phyloP scores from a whole-genome alignment of 1,140 invertebrate genomes.

The Proctacanthus coquilletti region DNA sequence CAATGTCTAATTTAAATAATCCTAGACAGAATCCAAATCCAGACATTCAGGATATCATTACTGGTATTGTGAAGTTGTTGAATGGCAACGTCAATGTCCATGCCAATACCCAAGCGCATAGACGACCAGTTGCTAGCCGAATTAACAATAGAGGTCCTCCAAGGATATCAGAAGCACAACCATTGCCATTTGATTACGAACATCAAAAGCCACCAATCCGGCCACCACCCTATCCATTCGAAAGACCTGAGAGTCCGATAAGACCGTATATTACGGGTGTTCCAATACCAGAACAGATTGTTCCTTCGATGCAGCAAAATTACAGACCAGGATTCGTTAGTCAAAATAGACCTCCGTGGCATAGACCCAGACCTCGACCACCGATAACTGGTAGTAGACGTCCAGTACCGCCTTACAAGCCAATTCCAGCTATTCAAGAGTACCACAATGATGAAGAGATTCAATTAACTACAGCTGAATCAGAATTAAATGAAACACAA shows the following conservation, averaged over 20 bases:
- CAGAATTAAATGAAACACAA: conserved; percentile 8
- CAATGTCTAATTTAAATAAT: conserved; percentile 12
- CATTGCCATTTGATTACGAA: conserved; percentile 51
- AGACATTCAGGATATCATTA: conserved; percentile 81
- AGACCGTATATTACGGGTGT: conserved; percentile 47
- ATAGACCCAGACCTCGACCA: conserved; percentile 35
- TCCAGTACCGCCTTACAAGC: conserved; percentile 38
- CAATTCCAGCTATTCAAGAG: conserved; percentile 22
- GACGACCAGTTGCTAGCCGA: conserved; percentile 40
- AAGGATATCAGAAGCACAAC: conserved; percentile 56
- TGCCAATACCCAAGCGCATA: conserved; percentile 42
- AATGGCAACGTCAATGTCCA: conserved; percentile 77
- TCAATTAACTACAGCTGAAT: conserved; percentile 13
- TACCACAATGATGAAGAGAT: background rate
- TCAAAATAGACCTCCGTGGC: conserved; percentile 42
- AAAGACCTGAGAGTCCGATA: conserved; percentile 39
- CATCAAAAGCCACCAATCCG: conserved; percentile 33
- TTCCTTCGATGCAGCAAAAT: conserved; percentile 35
- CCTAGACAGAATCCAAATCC: conserved; percentile 37
- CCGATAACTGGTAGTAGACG: conserved; percentile 25
- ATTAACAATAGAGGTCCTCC: conserved; percentile 83
- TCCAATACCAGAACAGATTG: conserved; percentile 56
- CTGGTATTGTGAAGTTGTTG: conserved; percentile 72
- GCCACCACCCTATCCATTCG: conserved; percentile 40
- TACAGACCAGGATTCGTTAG: conserved; percentile 37